phyloP scores from a whole-genome alignment of 2,113 vertebrate genomes.

The Desmodus rotundus region DNA sequence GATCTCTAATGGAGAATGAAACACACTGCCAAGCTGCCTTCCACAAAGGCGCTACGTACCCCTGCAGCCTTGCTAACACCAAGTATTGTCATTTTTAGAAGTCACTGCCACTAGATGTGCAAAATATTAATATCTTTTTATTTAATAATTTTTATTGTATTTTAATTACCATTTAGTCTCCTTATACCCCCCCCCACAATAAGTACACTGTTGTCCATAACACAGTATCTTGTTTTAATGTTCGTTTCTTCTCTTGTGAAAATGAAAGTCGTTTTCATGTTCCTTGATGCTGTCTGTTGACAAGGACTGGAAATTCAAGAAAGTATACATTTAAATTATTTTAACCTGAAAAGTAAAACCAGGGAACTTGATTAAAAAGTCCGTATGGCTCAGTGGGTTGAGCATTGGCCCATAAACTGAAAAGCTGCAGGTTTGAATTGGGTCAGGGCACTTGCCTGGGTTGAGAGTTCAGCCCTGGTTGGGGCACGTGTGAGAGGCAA shows the following conservation, averaged over 20 bases:
- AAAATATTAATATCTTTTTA: neutral
- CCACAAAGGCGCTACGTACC: neutral
- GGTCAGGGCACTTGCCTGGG: too few relatives aligned
- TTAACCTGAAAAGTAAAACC: constrained; percentile 36
- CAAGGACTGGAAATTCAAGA: neutral
- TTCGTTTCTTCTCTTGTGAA: constrained; percentile 1
- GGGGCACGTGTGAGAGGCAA: too few relatives aligned
- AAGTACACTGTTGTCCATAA: too few relatives aligned
- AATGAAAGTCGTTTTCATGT: constrained; percentile 3
- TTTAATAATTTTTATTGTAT: too few relatives aligned
- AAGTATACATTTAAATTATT: constrained; percentile 28
- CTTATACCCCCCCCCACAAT: too few relatives aligned
- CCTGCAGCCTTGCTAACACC: neutral
- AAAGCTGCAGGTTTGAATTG: too few relatives aligned
- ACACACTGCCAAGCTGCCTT: neutral
- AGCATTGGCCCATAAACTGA: too few relatives aligned
- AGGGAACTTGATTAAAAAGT: constrained; percentile 31
- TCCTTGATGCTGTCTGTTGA: neutral
- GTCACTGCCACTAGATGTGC: neutral
- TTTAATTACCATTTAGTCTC: too few relatives aligned
- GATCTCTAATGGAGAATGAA: neutral
- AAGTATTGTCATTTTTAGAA: neutral
- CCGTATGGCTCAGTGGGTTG: too few relatives aligned
- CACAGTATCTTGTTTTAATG: neutral
- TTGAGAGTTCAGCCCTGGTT: too few relatives aligned